Evolutionary conservation across 1,140 invertebrate species (phyloP).

Genomic region (Lordiphosa collinella): DNA sequence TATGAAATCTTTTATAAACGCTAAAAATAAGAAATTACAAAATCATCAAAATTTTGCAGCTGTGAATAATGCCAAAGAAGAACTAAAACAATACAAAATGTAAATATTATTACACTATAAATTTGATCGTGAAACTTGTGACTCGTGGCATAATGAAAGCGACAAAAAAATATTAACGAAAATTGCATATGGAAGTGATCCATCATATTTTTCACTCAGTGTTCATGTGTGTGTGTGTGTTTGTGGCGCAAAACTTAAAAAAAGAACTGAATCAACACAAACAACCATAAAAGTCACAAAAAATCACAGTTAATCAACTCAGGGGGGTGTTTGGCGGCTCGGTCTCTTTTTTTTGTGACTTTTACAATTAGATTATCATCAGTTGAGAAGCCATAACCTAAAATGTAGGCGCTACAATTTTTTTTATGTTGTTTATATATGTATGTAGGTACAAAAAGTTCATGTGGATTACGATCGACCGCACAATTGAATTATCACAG

Average conservation of each 20-base stretch:
- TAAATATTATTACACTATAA: background rate
- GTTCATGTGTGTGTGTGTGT: slow-evolving; percentile 25
- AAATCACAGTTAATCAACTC: slow-evolving; percentile 71
- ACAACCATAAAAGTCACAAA: slow-evolving; percentile 63
- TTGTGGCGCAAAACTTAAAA: slow-evolving; percentile 43
- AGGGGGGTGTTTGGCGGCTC: slow-evolving; percentile 21
- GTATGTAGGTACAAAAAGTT: slow-evolving; percentile 46
- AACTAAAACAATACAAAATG: background rate
- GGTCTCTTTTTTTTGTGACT: slow-evolving; percentile 27
- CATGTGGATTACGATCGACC: slow-evolving; percentile 46
- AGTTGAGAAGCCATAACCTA: slow-evolving; percentile 28
- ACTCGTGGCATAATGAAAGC: slow-evolving; percentile 45
- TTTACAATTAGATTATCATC: slow-evolving; percentile 72
- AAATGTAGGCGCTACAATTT: slow-evolving; percentile 57
- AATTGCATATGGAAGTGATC: slow-evolving; percentile 78
- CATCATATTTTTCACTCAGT: slow-evolving; percentile 58
- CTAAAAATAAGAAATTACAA: too few relatives aligned
- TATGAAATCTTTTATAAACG: too few relatives aligned
- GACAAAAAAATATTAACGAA: slow-evolving; percentile 62
- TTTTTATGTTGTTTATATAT: slow-evolving; percentile 29
- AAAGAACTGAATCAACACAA: slow-evolving; percentile 14
- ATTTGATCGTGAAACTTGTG: slow-evolving; percentile 11
- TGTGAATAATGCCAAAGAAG: too few relatives aligned
- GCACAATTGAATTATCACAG: slow-evolving; percentile 75
- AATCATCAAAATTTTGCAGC: too few relatives aligned